Evolutionary conservation across 2,888 invertebrate species (phyloP), one percentile per base, ranked within the genome.

Genomic region (Eupithecia abbreviata): DNA sequence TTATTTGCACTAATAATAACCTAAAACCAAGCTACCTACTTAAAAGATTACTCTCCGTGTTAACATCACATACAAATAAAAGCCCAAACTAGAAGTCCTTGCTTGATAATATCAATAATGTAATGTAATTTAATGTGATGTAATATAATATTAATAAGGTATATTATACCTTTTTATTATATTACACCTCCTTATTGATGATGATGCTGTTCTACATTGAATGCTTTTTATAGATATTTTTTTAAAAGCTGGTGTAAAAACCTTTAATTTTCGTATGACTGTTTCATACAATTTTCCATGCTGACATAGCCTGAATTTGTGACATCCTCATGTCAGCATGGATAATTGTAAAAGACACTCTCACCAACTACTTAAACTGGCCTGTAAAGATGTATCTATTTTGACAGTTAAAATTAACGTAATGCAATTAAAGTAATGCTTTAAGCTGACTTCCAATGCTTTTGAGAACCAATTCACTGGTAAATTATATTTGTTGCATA

Each of bases 1-100:
- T 43, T 68, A 12, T 18, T 12, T 76, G 73, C 71, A 71, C 66
- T 49, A 7, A 68, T 18, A 13, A 30, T 69, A 47, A 69, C 47
- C 69, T 0, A 30, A 6, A 67, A 18, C 47, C 18, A 47, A 47
- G 12, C 45, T 68, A 43, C 15, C 45, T 68, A 43, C 15, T 42
- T 9, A 18, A 18, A 58, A 58, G n/a, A 55, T n/a, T 15, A 6
- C 15, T 15, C n/a, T 55, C 4, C 30, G 58, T 58, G 58, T 58
- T 58, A 30, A 58, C 58, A 30, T 58, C 58, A 58, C 30, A n/a
- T 51, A 51, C 18, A 9, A n/a, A 13, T n/a, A 58, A 58, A 18
- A 10, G 58, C 62, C 30, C 58, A 9, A 62, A 62, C 12, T 18
- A 62, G 30, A 10, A 62, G 10, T 30, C 18, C 10, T 62, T 62